Conservation (phyloP, 2,888 invertebrate genomes). For the Galerucella nymphaeae region DNA sequence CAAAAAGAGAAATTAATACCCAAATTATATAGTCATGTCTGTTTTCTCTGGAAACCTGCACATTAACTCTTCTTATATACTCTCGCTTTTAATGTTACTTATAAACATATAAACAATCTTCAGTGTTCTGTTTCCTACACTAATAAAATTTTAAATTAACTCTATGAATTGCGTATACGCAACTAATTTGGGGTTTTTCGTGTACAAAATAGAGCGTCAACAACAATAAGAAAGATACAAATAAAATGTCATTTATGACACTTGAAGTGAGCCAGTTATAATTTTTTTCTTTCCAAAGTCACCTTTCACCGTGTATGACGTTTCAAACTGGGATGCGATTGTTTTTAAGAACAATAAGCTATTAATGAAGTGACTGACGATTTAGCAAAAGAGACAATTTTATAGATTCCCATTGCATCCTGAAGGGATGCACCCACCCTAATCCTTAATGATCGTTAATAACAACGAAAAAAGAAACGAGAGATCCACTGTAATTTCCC, state of each 20-base stretch:
- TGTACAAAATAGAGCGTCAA: not conserved
- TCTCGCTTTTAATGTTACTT: conserved; percentile 56
- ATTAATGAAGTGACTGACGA: conserved; percentile 30
- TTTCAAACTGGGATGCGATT: not conserved
- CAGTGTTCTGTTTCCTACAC: conserved; percentile 49
- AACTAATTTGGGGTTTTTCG: not conserved
- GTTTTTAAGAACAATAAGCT: conserved; percentile 13
- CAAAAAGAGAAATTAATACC: conserved; percentile 41
- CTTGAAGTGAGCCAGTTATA: too few relatives aligned
- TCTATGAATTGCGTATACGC: conserved; percentile 2
- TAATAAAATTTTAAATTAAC: conserved; percentile 47
- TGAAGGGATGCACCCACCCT: conserved; percentile 17
- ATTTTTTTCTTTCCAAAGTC: too few relatives aligned
- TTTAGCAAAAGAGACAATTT: conserved; percentile 21
- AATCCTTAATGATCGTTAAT: conserved; percentile 35
- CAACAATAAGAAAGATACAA: too few relatives aligned
- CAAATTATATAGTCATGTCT: conserved; percentile 48
- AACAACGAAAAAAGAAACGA: conserved; percentile 30
- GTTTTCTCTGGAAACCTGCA: conserved; percentile 57
- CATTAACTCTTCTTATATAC: conserved; percentile 50
- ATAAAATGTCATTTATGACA: too few relatives aligned
- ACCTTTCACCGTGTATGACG: not conserved
- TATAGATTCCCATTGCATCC: conserved; percentile 15
- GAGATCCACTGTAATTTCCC: conserved; percentile 46
- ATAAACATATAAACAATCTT: conserved; percentile 56